Conservation (phyloP, 2,888 invertebrate genomes). For the Cosmia trapezina region DNA sequence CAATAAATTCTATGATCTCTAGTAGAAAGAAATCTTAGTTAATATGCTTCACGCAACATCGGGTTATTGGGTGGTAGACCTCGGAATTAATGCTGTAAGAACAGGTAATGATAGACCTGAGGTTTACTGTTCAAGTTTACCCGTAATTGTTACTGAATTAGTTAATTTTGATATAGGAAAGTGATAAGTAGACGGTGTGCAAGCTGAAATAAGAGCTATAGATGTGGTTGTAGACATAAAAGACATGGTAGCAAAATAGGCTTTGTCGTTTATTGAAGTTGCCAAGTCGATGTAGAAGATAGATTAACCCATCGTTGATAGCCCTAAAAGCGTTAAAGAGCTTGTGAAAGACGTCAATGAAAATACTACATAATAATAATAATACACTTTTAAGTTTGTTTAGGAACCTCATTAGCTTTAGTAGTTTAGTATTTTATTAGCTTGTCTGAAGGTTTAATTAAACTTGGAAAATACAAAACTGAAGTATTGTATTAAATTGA, state of each 20-base stretch:
- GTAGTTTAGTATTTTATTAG: too few relatives aligned
- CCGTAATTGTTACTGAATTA: not conserved
- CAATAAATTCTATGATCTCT: conserved; percentile 59
- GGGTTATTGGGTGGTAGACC: conserved; percentile 45
- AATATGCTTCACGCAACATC: conserved; percentile 60
- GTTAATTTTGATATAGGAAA: not conserved
- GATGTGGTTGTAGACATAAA: not conserved
- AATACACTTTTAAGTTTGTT: too few relatives aligned
- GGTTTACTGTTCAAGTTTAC: conserved; percentile 36
- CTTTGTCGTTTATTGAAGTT: not conserved
- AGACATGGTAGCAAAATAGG: not conserved
- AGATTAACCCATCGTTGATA: not conserved
- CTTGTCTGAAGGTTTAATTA: too few relatives aligned
- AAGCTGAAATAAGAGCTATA: not conserved
- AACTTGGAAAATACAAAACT: not conserved
- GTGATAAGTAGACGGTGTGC: too few relatives aligned
- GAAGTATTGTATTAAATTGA: not conserved
- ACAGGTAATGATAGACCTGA: conserved; percentile 23
- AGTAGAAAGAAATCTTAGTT: conserved; percentile 54
- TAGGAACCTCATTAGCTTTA: too few relatives aligned
- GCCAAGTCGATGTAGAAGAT: not conserved
- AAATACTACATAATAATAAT: too few relatives aligned
- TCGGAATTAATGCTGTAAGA: conserved; percentile 38
- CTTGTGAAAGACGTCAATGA: not conserved
- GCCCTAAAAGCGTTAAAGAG: not conserved